Evolutionary conservation across 2,888 invertebrate species (phyloP), one percentile per base, ranked within the genome.

Genomic region (Ommatoiulus sabulosus): DNA sequence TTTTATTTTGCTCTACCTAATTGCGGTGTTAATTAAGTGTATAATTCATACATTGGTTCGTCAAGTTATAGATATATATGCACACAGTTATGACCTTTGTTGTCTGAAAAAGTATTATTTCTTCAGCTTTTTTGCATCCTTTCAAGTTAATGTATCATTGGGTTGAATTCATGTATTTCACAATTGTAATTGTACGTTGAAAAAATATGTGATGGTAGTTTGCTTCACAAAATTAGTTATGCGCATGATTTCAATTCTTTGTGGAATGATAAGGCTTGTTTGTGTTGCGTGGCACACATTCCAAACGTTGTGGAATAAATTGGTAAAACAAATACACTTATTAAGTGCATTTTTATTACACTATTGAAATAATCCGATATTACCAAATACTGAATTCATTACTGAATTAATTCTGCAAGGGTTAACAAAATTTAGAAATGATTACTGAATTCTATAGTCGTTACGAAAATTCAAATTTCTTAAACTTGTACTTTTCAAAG

Each of bases 261-360:
- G 24, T 72, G 72, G 24, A 72, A 72, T 72, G 72, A 24, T 72
- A 24, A 72, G 72, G 17, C 8, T 8, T 15, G 8, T 72, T 72
- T 24, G 72, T n/a, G 8, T 72, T 72, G 72, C 35, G 35, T 72
- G 24, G 1, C n/a, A 72, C 72, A 72, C 72, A 72, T 72, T 72
- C 72, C 72, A 72, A 24, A 72, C 24, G 72, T 72, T 24, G 24
- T 72, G 72, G 72, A 72, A 72, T 72, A 72, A 72, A 72, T 72
- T 72, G 72, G 72, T 72, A 24, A 24, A 72, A 72, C 24, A 72
- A 24, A n/a, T 72, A 10, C 10, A 6, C 10, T 24, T 72, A 10
- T 24, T 72, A 10, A 72, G n/a, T 72, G 72, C 24, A 24, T n/a
- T 63, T 63, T 72, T 72, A 72, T 72, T 24, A 17, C 17, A 17